phyloP scores from a whole-genome alignment of 1,140 invertebrate species.

The Atta cephalotes region DNA sequence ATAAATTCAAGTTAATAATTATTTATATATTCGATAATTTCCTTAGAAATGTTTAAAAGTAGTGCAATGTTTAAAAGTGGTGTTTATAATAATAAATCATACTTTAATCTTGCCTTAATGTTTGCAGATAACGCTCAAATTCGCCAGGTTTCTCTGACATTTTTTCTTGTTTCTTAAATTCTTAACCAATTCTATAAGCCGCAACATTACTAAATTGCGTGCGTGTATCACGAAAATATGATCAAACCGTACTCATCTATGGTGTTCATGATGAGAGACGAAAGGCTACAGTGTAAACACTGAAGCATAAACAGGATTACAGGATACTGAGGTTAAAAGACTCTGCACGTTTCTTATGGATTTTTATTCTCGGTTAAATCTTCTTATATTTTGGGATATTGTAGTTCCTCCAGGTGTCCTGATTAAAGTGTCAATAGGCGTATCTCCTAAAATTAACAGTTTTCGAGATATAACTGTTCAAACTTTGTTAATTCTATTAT shows the following conservation, averaged over 20 bases:
- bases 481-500: no score
- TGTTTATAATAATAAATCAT: not conserved
- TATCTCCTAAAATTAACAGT: no score
- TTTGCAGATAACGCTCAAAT: conserved; percentile 40
- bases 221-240: conserved; percentile 62
- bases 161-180: conserved; percentile 21
- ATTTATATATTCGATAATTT: not conserved
- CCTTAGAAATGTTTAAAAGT: not conserved
- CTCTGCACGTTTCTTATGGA: no score
- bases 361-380: no score
- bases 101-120: not conserved
- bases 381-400: no score
- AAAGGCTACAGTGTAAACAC: conserved; percentile 2
- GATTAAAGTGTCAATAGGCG: no score
- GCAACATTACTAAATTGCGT: conserved; percentile 72
- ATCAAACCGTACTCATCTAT: conserved; percentile 53
- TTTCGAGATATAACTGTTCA: no score
- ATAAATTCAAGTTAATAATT: not conserved
- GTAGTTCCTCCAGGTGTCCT: no score
- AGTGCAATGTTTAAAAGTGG: not conserved
- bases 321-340: conserved; percentile 42
- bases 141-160: conserved; percentile 14
- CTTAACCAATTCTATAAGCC: conserved; percentile 16
- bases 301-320: conserved; percentile 68
- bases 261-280: conserved; percentile 65